Base-by-base conservation (phyloP, 1,140 invertebrate genomes). In the Eulimnadia texana region DNA sequence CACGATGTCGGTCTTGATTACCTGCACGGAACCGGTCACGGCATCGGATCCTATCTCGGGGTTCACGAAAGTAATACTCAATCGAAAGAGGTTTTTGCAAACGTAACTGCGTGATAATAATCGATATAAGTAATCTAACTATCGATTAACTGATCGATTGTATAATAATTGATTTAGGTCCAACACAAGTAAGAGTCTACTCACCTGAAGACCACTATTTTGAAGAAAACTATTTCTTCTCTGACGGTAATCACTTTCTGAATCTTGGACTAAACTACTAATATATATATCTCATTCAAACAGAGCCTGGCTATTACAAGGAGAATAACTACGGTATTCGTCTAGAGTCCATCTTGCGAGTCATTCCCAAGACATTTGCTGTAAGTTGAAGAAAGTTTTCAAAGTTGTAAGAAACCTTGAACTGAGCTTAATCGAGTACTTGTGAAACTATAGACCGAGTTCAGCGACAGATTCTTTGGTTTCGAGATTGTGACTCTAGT, bases 261-360 rank as follows among this genome's bases (percentile, higher is more conserved):
- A 16, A 2, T 29, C n/a, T 29, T 16, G 23, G 19, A 22, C n/a
- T 2, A 16, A 13, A 16, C 1, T 47, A 13, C 23, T 22, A n/a
- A 28, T 16, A 28, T 27, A 9, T 22, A 19, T 42, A 27, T 16
- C n/a, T 61, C 25, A 25, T 63, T 29, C 13, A 58, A 29, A 20
- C 65, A 75, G 78, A 79, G 61, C 78, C 78, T 13, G 78, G 78
- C 3, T 80, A 74, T 64, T 79, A 79, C 68, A 71, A 75, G 67
- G 72, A 72, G 64, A 72, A 71, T 27, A 68, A 72, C 73, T 98
- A 93, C 78, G 96, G 96, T 0, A 88, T 98, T 63, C 80, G 96
- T 24, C 80, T 98, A 63, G 96, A 99, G 74, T 95, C 96, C 71
- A 80, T 92, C 68, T 80, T 93, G 0, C 78, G 86, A 63, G 78